phyloP scores from a whole-genome alignment of 2,113 vertebrate genomes.

The Pogonocichla stellata region DNA sequence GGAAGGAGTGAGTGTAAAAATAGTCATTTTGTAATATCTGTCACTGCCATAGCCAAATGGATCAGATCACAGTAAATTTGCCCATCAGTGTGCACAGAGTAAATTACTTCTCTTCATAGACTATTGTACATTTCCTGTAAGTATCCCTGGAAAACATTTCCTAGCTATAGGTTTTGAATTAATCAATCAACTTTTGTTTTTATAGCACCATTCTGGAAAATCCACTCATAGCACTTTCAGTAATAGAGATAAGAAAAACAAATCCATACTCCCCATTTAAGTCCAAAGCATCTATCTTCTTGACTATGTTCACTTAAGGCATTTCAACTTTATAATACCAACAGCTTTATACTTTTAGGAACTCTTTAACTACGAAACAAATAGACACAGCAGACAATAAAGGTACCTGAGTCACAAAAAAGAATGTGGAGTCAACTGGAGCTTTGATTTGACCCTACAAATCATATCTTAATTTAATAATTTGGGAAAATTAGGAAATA shows the following conservation, averaged over 20 bases:
- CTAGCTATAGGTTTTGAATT: conserved; percentile 53
- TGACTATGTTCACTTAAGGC: conserved; percentile 7
- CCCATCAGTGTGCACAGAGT: neutral
- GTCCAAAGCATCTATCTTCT: conserved; percentile 68
- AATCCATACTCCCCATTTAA: conserved; percentile 73
- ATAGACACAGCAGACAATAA: neutral
- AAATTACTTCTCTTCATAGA: conserved; percentile 5
- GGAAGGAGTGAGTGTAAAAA: neutral
- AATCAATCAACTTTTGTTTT: conserved; percentile 76
- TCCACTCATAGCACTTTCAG: conserved; percentile 64
- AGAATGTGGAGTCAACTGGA: neutral
- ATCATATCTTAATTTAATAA: neutral
- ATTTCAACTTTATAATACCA: conserved; percentile 22
- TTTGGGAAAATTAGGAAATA: neutral
- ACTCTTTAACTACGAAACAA: neutral
- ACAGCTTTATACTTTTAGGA: neutral
- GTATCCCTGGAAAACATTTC: conserved; percentile 42
- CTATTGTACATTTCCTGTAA: conserved; percentile 40
- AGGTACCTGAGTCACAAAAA: neutral
- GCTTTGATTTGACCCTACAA: neutral
- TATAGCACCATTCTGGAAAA: conserved; percentile 74
- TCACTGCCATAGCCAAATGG: neutral
- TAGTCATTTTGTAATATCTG: neutral
- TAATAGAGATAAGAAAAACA: conserved; percentile 64
- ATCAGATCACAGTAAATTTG: neutral